Evolutionary conservation across 2,797 vertebrate genomes (phyloP), one percentile per base, ranked within the genome.

Genomic region (Amphiprion clarkii): DNA sequence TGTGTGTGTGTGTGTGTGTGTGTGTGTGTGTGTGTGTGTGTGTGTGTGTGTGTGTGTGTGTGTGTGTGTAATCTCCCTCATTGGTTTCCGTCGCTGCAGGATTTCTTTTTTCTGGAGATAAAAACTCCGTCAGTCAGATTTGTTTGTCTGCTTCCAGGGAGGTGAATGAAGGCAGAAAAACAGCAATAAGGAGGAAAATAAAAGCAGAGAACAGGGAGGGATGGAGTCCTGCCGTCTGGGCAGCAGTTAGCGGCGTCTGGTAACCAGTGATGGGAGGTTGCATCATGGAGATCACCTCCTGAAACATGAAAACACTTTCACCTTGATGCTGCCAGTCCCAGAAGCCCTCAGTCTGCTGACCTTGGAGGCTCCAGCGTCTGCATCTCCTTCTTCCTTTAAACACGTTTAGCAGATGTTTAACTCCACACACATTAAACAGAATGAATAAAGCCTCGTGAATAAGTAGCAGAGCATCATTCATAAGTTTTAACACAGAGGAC

Each of bases 261-360:
- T 83, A 93, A 93, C 80, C 81, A 87, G 79, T 87, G 89, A 90
- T 85, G 85, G 67, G 79, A 81, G 74, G 71, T 93, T 93, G 88
- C 91, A 84, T 93, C 90, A 93, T 83, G 66, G 78, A 67, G 83
- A 76, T 90, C 87, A 90, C 92, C 90, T 85, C 63, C 82, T 76
- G 81, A 64, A 80, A 85, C 88, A 88, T 89, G 81, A 89, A 82
- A 89, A 86, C 78, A 79, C 77, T 84, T 90, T 87, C 89, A 92
- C 90, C 91, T 89, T 85, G 90, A 83, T 83, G 79, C 74, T 85
- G 79, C 46, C 23, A 0, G n/a, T 83, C 78, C 67, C 78, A 29
- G 56, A 76, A 84, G 81, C 79, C 76, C 49, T 52, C 57, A 25
- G 27, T 16, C 23, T 11, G 27, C 25, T 67, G 81, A 90, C 84